These are phyloP conservation scores for Acridotheres tristis DNA, from an alignment of 2,797 vertebrate genomes.

Conservation along the genomic window DNA sequence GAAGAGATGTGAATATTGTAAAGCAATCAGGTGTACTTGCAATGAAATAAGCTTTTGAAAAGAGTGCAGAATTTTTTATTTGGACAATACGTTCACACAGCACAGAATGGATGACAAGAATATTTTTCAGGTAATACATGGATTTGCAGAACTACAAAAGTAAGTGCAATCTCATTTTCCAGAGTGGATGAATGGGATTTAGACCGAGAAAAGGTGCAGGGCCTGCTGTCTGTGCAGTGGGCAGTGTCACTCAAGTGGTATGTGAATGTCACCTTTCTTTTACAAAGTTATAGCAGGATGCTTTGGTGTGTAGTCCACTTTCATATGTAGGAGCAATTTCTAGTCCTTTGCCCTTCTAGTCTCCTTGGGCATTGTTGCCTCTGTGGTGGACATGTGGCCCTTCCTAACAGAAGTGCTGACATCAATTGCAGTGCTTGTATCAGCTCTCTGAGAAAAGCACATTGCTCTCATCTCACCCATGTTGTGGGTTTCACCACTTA, in stretches of 20 bases:
- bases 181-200: not conserved
- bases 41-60: not conserved
- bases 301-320: not conserved
- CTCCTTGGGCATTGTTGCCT: not conserved
- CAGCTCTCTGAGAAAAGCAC: not conserved
- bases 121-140: not conserved
- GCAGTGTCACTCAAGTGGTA: not conserved
- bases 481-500: not conserved
- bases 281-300: accelerated
- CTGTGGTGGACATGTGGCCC: accelerated
- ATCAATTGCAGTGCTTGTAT: not conserved
- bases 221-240: not conserved
- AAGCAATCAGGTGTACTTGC: not conserved
- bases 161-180: not conserved
- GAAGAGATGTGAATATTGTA: not conserved
- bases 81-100: not conserved
- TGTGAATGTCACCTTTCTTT: not conserved
- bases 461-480: not conserved
- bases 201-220: not conserved
- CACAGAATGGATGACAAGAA: not conserved
- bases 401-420: not conserved
- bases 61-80: not conserved
- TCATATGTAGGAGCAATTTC: not conserved
- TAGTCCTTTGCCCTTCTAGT: not conserved
- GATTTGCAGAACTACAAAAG: not conserved